A percentile compares a stretch with the other conserved stretches of the same genome.
Conservation (phyloP, 2,113 vertebrate species). For the Ptyas mucosa region DNA sequence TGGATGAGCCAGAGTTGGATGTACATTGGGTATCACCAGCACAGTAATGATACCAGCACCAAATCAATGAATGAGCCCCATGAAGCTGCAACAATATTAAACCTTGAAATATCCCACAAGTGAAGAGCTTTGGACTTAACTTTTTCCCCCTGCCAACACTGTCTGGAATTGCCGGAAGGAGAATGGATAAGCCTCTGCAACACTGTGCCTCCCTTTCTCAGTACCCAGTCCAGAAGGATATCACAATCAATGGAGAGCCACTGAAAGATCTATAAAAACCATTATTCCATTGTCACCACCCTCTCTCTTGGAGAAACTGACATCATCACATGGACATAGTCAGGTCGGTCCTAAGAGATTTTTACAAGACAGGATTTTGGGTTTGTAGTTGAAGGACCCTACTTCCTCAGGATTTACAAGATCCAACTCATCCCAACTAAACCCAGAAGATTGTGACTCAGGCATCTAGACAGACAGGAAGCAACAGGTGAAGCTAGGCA, state of each 20-base stretch:
- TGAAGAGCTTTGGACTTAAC: background rate
- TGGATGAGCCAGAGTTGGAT: no score
- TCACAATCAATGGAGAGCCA: background rate
- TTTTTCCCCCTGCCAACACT: background rate
- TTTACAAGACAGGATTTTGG: background rate
- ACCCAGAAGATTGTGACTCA: background rate
- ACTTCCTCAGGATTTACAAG: background rate
- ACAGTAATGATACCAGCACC: no score
- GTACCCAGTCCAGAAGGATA: background rate
- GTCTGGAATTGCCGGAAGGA: background rate
- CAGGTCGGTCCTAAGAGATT: background rate
- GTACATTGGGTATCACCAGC: no score
- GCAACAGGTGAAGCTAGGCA: no score
- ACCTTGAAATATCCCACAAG: no score
- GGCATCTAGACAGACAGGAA: background rate
- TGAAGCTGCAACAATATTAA: no score
- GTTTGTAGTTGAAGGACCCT: background rate
- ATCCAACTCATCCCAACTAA: background rate
- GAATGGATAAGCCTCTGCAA: background rate
- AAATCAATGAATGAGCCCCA: no score
- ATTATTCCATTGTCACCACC: background rate
- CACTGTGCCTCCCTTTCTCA: background rate
- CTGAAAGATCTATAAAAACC: background rate
- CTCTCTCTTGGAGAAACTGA: no score
- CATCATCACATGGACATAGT: background rate